Percentiles rank a stretch among this genome's conserved stretches.
phyloP scores from a whole-genome alignment of 2,888 invertebrate species.

The Agrenia bidenticulata region DNA sequence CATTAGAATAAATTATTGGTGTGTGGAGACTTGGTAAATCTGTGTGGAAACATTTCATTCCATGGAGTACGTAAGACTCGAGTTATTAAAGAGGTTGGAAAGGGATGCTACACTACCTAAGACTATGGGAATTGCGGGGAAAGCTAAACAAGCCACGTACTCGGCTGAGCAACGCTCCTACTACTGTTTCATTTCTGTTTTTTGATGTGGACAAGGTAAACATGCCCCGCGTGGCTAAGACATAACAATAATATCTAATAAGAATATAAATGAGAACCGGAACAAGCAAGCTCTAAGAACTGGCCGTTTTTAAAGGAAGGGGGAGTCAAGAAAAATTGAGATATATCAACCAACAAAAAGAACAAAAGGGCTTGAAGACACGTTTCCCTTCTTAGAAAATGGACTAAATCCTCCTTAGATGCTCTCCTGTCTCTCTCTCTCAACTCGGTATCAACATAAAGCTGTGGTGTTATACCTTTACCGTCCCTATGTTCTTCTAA shows the following conservation, averaged over 20 bases:
- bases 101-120: too few species aligned
- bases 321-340: conserved; percentile 14
- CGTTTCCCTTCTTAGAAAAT: conserved; percentile 9
- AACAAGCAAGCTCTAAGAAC: neutral
- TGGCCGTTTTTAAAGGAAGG: neutral
- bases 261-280: conserved; percentile 6
- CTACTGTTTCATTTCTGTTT: too few species aligned
- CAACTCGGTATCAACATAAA: too few species aligned
- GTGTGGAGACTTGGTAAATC: conserved; percentile 5
- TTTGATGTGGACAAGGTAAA: too few species aligned
- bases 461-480: too few species aligned
- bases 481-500: too few species aligned
- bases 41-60: conserved; percentile 1
- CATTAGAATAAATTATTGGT: conserved; percentile 21
- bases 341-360: conserved; percentile 6
- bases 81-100: too few species aligned
- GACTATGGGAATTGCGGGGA: too few species aligned
- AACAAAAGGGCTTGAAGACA: conserved; percentile 5
- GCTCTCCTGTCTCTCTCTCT: neutral
- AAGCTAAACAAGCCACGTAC: too few species aligned
- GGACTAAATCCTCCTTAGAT: conserved; percentile 18
- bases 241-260: conserved; percentile 5
- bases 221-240: too few species aligned
- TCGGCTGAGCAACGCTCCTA: too few species aligned
- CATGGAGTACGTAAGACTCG: too few species aligned